phyloP scores from a whole-genome alignment of 2,797 vertebrate species.

The Thaleichthys pacificus region DNA sequence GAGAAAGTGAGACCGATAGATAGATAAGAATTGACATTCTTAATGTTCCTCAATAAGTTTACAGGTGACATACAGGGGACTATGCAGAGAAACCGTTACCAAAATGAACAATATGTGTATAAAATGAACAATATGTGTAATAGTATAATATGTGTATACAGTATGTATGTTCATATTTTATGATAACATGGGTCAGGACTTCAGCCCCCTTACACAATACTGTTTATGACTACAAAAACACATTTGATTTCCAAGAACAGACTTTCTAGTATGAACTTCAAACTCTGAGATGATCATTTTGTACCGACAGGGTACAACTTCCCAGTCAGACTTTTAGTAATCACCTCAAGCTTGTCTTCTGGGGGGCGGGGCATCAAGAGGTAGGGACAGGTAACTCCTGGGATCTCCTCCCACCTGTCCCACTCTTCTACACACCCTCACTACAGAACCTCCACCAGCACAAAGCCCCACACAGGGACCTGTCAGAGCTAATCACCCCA shows the following conservation, averaged over 20 bases:
- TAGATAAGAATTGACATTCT: no score
- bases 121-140: not conserved
- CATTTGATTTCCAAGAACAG: not conserved
- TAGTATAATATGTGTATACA: not conserved
- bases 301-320: not conserved
- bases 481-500: not conserved
- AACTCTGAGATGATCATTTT: constrained; percentile 5
- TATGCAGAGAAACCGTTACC: no score
- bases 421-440: constrained; percentile 2
- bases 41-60: no score
- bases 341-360: constrained; percentile 10
- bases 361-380: constrained; percentile 33
- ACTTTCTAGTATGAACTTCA: constrained; percentile 21
- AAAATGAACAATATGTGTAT: not conserved
- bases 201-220: not conserved
- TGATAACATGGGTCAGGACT: no score
- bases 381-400: constrained; percentile 28
- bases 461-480: not conserved
- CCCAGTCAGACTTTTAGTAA: not conserved
- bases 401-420: constrained; percentile 26
- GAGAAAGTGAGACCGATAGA: no score
- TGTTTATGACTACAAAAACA: not conserved
- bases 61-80: no score
- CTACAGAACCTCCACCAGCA: not conserved
- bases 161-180: no score